Evolutionary conservation across 2,113 vertebrate genomes (phyloP).

Genomic region (Anas platyrhynchos): DNA sequence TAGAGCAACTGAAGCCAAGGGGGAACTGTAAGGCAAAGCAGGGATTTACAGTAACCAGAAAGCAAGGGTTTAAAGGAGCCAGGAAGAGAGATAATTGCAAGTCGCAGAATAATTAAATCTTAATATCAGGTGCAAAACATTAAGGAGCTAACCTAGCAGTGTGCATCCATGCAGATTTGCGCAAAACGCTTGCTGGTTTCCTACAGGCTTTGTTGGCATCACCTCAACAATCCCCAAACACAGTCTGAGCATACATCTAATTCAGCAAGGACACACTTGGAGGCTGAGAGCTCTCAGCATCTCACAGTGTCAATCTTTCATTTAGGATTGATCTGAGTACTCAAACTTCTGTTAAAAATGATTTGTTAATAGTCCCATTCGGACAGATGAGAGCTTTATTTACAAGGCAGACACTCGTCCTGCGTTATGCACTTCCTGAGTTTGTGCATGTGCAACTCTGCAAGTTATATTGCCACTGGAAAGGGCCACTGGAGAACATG

Average conservation of each 20-base stretch:
- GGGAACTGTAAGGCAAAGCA: constrained; percentile 13
- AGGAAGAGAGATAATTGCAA: constrained; percentile 35
- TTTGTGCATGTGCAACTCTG: not conserved
- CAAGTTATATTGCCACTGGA: not conserved
- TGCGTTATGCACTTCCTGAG: rapidly evolving
- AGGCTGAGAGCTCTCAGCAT: not conserved
- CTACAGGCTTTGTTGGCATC: not conserved
- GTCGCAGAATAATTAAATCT: constrained; percentile 38
- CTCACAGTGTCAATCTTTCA: rapidly evolving
- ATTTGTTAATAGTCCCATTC: not conserved
- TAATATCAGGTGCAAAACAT: constrained; percentile 25
- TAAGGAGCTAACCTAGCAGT: not conserved
- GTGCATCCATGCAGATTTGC: not conserved
- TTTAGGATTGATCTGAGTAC: not conserved
- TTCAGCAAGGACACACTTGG: not conserved
- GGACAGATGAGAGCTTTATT: not conserved
- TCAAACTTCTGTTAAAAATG: not conserved
- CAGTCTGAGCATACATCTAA: not conserved
- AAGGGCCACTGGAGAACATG: not conserved
- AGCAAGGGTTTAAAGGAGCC: not conserved
- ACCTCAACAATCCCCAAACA: not conserved
- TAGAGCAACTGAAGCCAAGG: constrained; percentile 22
- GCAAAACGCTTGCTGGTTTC: not conserved
- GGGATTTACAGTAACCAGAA: constrained; percentile 37
- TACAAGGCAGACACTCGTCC: not conserved